Base-by-base conservation (phyloP, 2,888 invertebrate genomes). In the Pomacea canaliculata region DNA sequence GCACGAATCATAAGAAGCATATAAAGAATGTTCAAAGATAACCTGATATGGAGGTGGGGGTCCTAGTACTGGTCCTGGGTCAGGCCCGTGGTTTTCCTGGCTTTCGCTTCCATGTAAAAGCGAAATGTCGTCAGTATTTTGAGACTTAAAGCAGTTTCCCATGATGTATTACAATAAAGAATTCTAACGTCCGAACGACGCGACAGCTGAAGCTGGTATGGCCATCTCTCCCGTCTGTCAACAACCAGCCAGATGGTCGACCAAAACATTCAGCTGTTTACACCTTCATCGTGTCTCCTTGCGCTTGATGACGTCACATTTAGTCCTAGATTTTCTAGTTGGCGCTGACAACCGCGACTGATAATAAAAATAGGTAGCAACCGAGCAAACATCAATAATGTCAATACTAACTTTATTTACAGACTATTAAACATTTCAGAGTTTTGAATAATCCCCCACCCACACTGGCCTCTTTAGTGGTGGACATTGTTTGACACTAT, bases 71-170 rank as follows among this genome's bases (percentile, higher is more conserved):
- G 83, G 86, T 68, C 81, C 84, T 81, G 82, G 87, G 69, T 83
- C 88, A 71, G 80, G 76, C 67, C 80, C 84, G 62, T 84, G 88
- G 80, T 37, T 37, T 37, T 84, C 83, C 76, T 81, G 81, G n/a
- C 84, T 88, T 60, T 86, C 85, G 78, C 85, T 89, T 70, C 90
- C 91, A 76, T 91, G 85, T 72, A 92, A 84, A 66, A 92, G 83
- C 48, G 91, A 91, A 79, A 91, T 91, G 83, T 91, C 91, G 83
- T 92, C 92, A 51, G 88, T 86, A 76, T 88, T 89, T 62, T 90
- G 90, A 37, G 89, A 87, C 80, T 91, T 91, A 56, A 92, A 86
- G 86, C 92, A 92, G 83, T 91, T 92, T n/a, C 92, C 92, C 92
- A 91, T 75, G 65, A 37, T 71, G 37, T 7, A 16, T 16, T 10